Evolutionary conservation across 1,140 invertebrate species (phyloP), one percentile per base, ranked within the genome.

Genomic region (Aphidius ervi): DNA sequence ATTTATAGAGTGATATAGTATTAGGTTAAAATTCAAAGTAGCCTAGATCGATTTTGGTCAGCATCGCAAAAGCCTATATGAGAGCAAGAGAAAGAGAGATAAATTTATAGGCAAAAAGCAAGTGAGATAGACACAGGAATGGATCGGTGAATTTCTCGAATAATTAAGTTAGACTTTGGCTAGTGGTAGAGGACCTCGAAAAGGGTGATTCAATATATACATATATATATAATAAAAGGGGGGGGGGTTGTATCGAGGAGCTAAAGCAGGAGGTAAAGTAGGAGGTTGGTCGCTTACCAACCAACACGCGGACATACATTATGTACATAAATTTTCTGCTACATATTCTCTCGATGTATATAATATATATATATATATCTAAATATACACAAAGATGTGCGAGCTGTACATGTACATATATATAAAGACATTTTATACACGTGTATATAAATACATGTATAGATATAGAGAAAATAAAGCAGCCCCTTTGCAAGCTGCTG

Each of bases 91-190:
- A 60, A 46, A 53, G 42, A 40, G 48, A 20, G 7, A 49, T 56
- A 9, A 56, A 62, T 64, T 53, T 16, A 9, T 56, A 58, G 65
- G 56, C 64, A 55, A 59, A 57, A 37, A 58, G 55, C 43, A 31
- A 31, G 54, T n/a, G 64, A 49, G 60, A 61, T 58, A 60, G 66
- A 67, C 63, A 66, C 67, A 77, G 74, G 73, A 78, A 78, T 77
- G 76, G 76, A 77, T 78, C 75, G 77, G 61, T 76, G 76, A 79
- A 79, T 78, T 79, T 78, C 76, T 77, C 75, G 76, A 78, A 78
- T 78, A 78, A 78, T 78, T 79, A 78, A 79, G 77, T 80, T 78
- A 80, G 77, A 74, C 71, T 70, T 73, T 70, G 73, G 72, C 64
- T 71, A 71, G 76, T 66, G 52, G 9, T 46, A 52, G 55, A 57